These are phyloP conservation scores for Chaitophorus viminalis DNA, from an alignment of 2,888 invertebrate species.

Conservation along the genomic window DNA sequence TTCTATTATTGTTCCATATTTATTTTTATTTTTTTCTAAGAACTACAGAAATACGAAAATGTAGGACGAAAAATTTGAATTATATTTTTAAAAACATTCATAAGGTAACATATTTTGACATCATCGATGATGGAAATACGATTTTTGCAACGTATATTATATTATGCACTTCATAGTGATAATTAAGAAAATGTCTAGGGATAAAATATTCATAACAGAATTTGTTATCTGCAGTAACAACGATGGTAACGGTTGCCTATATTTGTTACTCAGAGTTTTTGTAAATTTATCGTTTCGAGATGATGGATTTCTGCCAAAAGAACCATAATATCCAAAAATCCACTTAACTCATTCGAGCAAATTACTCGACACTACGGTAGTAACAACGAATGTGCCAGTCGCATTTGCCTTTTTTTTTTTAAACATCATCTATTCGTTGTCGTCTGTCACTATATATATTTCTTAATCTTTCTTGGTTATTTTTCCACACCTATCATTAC, in stretches of 20 bases:
- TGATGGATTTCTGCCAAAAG: conserved; percentile 56
- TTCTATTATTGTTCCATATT: background rate
- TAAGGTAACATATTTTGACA: conserved; percentile 27
- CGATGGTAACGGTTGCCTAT: background rate
- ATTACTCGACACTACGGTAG: conserved; percentile 1
- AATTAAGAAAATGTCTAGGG: background rate
- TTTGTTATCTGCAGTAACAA: background rate
- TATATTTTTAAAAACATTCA: background rate
- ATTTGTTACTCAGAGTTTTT: background rate
- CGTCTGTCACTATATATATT: conserved; percentile 12
- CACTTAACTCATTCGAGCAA: conserved; percentile 44
- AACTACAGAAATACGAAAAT: background rate
- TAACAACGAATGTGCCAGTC: conserved; percentile 13
- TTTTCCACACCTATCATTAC: background rate
- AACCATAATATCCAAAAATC: conserved; percentile 51
- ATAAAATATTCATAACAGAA: conserved; percentile 38
- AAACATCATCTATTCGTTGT: conserved; percentile 4
- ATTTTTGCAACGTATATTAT: background rate
- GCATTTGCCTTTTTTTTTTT: conserved; percentile 18
- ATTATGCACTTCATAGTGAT: background rate
- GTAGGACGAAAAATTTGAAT: background rate
- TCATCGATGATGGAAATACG: conserved; percentile 6
- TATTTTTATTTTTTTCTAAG: background rate
- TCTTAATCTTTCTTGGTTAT: background rate
- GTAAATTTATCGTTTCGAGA: conserved; percentile 25